Conservation (phyloP, 1,140 invertebrate species). For the Heliconius hewitsoni region DNA sequence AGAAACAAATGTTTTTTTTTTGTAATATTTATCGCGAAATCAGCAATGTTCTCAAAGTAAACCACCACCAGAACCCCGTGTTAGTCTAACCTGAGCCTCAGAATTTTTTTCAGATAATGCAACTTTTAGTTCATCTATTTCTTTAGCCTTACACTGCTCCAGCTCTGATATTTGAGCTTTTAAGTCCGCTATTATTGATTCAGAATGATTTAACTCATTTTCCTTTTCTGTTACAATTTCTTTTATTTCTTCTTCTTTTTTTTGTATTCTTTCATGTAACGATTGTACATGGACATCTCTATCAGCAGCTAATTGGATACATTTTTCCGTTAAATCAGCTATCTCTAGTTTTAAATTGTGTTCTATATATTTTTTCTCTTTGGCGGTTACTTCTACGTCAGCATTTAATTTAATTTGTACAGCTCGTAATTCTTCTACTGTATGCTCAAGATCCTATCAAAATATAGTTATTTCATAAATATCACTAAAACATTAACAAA, state of each 20-base stretch:
- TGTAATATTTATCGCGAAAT: neutral
- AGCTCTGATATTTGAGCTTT: conserved; percentile 60
- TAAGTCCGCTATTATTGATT: conserved; percentile 58
- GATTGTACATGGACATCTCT: conserved; percentile 60
- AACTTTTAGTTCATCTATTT: conserved; percentile 56
- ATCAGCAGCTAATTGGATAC: conserved; percentile 65
- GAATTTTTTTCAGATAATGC: conserved; percentile 52
- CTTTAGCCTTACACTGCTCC: conserved; percentile 55
- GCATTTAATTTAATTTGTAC: conserved; percentile 43
- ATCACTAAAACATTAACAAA: neutral
- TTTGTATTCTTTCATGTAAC: conserved; percentile 46
- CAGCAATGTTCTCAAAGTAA: conserved; percentile 1
- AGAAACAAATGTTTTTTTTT: neutral
- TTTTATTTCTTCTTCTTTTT: conserved; percentile 34
- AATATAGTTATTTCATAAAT: conserved; percentile 23
- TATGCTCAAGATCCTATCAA: conserved; percentile 60
- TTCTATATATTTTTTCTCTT: conserved; percentile 52
- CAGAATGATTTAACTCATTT: conserved; percentile 56
- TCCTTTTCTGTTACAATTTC: conserved; percentile 49
- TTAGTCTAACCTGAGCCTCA: conserved; percentile 64
- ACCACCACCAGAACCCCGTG: conserved; percentile 28
- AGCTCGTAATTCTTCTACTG: conserved; percentile 49
- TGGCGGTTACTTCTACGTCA: conserved; percentile 42
- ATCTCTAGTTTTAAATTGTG: conserved; percentile 64
- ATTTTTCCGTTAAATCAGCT: conserved; percentile 66